Evolutionary conservation across 2,888 invertebrate species (phyloP), one percentile per base, ranked within the genome.

Genomic region (Sphinx pinastri): DNA sequence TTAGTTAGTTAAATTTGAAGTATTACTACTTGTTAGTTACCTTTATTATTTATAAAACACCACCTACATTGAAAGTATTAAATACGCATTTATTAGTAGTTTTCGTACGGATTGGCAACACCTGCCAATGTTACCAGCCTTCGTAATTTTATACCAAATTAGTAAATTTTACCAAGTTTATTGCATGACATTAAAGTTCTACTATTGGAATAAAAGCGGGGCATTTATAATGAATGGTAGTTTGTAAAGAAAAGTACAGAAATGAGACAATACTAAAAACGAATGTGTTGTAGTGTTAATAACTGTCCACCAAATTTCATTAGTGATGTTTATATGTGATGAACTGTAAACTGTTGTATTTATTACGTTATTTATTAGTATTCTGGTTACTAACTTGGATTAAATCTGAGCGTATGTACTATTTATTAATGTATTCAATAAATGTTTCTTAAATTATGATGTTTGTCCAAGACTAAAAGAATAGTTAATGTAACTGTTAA

Each of bases 21-120:
- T 47, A 57, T 68, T 55, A 54, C 8, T 38, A 55, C 16, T 47
- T 19, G 19, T 19, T 55, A 16, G 55, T 55, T 55, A 57, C 57
- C 47, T 47, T 67, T 19, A 6, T 51, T 51, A 67, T 51, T 67
- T 19, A 45, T 25, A 55, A 19, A 54, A 19, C 16, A 68, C 63
- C n/a, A 67, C 31, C 38, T 19, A 19, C 11, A 55, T 14, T 51
- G 14, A 12, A 38, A 67, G 67, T 38, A 52, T 52, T 52, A 67
- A 52, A 54, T 67, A 67, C 31, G 54, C 67, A 67, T 63, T 63
- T 63, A 47, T 13, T 49, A 63, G 49, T 63, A 63, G 12, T 63
- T 63, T 12, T 49, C 2, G 19, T 49, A 14, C 13, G 16, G 0
- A 19, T 19, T 63, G n/a, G 49, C 63, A 63, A 63, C 49, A 63